phyloP scores from a whole-genome alignment of 2,113 vertebrate species.

The Protomyctophum bolini region DNA sequence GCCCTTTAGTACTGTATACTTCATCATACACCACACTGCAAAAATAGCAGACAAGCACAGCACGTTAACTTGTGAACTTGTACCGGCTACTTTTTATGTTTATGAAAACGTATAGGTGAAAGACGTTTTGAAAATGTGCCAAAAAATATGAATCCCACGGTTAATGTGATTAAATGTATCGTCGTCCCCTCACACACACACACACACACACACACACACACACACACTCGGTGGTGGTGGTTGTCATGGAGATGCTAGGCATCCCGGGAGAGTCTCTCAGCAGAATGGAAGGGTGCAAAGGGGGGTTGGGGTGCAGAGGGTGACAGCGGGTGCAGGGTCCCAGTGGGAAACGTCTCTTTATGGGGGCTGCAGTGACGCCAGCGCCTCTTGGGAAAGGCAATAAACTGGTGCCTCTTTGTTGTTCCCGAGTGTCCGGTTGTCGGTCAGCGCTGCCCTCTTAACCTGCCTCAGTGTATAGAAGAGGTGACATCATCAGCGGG shows the following conservation, averaged over 20 bases:
- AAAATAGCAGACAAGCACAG: no score
- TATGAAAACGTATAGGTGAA: no score
- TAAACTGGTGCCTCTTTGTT: constrained; percentile 77
- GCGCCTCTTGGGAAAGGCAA: constrained; percentile 78
- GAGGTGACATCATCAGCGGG: constrained; percentile 61
- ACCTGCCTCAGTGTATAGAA: constrained; percentile 57
- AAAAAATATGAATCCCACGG: no score
- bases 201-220: no score
- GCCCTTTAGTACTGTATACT: no score
- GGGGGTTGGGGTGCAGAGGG: constrained; percentile 52
- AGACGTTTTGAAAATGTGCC: no score
- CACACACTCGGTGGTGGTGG: constrained; percentile 54
- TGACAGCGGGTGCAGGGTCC: constrained; percentile 66
- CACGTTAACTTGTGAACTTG: no score
- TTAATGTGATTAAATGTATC: no score
- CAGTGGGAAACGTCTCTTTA: constrained; percentile 79
- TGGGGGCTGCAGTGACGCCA: constrained; percentile 76
- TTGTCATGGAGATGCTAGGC: constrained; percentile 76
- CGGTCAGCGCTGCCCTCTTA: constrained; percentile 68
- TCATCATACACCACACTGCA: no score
- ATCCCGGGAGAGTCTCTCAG: constrained; percentile 67
- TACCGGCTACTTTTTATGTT: no score
- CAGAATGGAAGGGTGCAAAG: constrained; percentile 66
- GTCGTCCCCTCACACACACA: no score
- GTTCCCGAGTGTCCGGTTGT: constrained; percentile 65